phyloP scores from a whole-genome alignment of 2,113 vertebrate genomes.

The Hydropotes inermis region DNA sequence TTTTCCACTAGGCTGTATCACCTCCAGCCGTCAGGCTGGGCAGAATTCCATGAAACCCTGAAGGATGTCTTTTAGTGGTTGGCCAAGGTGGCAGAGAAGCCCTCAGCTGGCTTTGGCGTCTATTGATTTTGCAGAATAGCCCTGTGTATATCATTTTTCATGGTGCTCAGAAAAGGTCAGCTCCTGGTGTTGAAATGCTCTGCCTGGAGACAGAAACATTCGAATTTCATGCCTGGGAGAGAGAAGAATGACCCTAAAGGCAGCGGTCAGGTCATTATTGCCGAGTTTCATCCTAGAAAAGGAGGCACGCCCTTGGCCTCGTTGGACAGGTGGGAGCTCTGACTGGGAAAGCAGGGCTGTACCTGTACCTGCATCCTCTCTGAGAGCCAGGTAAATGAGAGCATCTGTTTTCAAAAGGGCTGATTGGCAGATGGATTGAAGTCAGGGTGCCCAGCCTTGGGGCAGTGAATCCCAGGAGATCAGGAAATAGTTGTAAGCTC shows the following conservation, averaged over 20 bases:
- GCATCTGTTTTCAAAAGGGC: neutral
- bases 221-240: neutral
- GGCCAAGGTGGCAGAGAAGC: neutral
- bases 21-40: neutral
- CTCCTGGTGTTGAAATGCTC: neutral
- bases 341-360: neutral
- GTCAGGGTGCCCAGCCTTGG: neutral
- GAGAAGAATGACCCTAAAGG: neutral
- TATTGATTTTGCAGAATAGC: slow-evolving; percentile 26
- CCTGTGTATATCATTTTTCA: slow-evolving; percentile 7
- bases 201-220: slow-evolving; percentile 43
- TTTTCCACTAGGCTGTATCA: neutral
- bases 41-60: neutral
- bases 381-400: neutral
- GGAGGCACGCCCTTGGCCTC: neutral
- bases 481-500: neutral
- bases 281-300: neutral
- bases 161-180: slow-evolving; percentile 25
- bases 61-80: neutral
- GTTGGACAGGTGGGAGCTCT: neutral
- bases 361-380: neutral
- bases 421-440: neutral
- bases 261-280: neutral
- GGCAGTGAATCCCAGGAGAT: neutral
- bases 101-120: neutral